Evolutionary conservation across 2,888 invertebrate genomes (phyloP).

Genomic region (Elysia crispata): DNA sequence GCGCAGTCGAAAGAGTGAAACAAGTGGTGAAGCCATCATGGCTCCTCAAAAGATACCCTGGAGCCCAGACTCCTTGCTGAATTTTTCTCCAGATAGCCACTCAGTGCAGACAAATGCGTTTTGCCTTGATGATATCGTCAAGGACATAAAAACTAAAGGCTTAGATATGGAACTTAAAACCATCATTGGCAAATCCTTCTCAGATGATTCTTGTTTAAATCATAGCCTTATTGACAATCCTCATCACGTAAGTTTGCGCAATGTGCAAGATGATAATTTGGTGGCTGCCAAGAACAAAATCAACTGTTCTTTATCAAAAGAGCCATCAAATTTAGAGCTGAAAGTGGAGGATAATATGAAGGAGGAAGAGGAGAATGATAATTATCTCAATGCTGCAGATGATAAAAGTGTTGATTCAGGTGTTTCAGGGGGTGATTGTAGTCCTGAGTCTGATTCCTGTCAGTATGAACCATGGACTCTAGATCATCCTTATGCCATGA

Average conservation of each 20-base stretch:
- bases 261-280: neutral
- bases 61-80: constrained; percentile 46
- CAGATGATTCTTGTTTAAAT: neutral
- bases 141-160: constrained; percentile 36
- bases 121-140: constrained; percentile 38
- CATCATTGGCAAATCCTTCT: neutral
- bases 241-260: neutral
- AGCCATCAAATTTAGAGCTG: neutral
- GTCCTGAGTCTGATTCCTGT: constrained; percentile 17
- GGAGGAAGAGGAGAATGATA: constrained; percentile 14
- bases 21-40: constrained; percentile 37
- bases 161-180: constrained; percentile 17
- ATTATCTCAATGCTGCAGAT: neutral
- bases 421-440: too few species aligned
- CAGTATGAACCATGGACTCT: constrained; percentile 13
- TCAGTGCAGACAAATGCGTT: constrained; percentile 20
- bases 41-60: constrained; percentile 49
- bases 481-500: constrained; percentile 45
- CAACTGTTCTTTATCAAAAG: neutral
- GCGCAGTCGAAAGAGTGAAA: constrained; percentile 28
- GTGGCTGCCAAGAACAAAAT: neutral
- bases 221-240: too few species aligned
- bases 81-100: constrained; percentile 16
- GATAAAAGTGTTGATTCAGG: constrained; percentile 21
- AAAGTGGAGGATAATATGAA: neutral